Base-by-base conservation (phyloP, 2,113 vertebrate genomes). In the Gavialis gangeticus region DNA sequence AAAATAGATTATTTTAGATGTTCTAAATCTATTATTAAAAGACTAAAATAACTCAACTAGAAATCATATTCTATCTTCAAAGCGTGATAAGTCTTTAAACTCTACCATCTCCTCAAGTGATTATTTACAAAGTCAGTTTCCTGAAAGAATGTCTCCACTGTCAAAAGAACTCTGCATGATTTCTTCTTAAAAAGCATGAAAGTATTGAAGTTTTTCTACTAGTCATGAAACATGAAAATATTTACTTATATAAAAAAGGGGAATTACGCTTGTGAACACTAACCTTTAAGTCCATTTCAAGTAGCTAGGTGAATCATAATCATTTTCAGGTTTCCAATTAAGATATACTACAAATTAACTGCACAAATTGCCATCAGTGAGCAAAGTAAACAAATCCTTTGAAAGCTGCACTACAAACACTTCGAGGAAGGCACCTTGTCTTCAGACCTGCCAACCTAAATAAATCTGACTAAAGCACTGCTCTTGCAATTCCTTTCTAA, bases 351-450 rank as follows among this genome's bases (percentile, higher is more conserved):
- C 46, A 76, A 83, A 56, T 4, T 22, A 93, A 73, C 78, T 82
- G 62, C 81, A 91, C 25, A 84, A 86, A 92, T 78, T 62, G 75
- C 56, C 82, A 79, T 63, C 91, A 76, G 82, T 71, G 91, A 75
- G 24, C 24, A 69, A 59, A 28, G 66, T 82, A 92, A 93, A 87
- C 27, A 87, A 93, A 75, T 54, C 18, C 76, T 19, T 21, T 75
- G 22, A 34, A 92, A 83, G 14, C 60, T 73, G 71, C 58, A 56
- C 69, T 54, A 4, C 4, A 57, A 95, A 71, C 28, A 92, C 71
- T 21, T 10, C 56, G 71, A 55, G 24, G 82, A 60, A 89, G 75
- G 76, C 66, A 84, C 27, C 84, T 46, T 75, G 75, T 80, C 55
- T 93, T 71, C 19, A 66, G 15, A 30, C 14, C 75, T 83, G 28